Percentiles rank a stretch among this genome's conserved stretches.
These are phyloP conservation scores for Atta texana DNA, from an alignment of 1,140 invertebrate genomes.

Conservation along the genomic window DNA sequence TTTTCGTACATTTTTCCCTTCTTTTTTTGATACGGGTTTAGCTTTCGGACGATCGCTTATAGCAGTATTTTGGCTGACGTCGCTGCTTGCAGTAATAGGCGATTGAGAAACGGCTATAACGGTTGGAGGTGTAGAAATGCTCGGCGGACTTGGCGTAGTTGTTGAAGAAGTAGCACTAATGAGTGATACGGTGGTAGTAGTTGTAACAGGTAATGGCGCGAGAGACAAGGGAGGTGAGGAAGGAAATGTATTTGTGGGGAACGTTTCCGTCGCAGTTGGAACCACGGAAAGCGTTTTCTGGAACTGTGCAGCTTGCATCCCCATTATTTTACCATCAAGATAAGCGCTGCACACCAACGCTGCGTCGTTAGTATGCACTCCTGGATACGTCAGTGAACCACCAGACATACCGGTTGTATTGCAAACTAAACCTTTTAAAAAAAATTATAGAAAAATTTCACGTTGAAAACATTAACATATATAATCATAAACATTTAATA, in stretches of 20 bases:
- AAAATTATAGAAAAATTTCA: slow-evolving; percentile 33
- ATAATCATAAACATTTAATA: slow-evolving; percentile 21
- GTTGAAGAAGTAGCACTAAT: slow-evolving; percentile 70
- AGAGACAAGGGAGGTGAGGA: slow-evolving; percentile 75
- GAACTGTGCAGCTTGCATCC: slow-evolving; percentile 71
- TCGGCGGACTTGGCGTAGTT: slow-evolving; percentile 72
- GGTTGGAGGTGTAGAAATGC: slow-evolving; percentile 69
- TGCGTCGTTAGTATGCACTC: slow-evolving; percentile 72
- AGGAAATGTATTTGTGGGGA: slow-evolving; percentile 71
- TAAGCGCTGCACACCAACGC: slow-evolving; percentile 79
- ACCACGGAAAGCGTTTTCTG: slow-evolving; percentile 67
- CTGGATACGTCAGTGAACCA: slow-evolving; percentile 79
- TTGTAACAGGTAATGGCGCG: slow-evolving; percentile 67
- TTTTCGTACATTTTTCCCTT: slow-evolving; percentile 88
- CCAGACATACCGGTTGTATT: slow-evolving; percentile 78
- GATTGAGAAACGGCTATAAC: slow-evolving; percentile 78
- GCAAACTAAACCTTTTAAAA: slow-evolving; percentile 81
- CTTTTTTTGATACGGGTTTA: slow-evolving; percentile 92
- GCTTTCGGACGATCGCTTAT: slow-evolving; percentile 93
- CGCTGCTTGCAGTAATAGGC: slow-evolving; percentile 83
- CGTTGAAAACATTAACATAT: slow-evolving; percentile 37
- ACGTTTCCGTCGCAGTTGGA: slow-evolving; percentile 75
- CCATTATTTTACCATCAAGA: slow-evolving; percentile 63
- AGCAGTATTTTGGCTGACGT: slow-evolving; percentile 89
- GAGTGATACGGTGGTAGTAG: slow-evolving; percentile 67